Evolutionary conservation across 2,888 invertebrate species (phyloP), one percentile per base, ranked within the genome.

Genomic region (Coelinius sp.): DNA sequence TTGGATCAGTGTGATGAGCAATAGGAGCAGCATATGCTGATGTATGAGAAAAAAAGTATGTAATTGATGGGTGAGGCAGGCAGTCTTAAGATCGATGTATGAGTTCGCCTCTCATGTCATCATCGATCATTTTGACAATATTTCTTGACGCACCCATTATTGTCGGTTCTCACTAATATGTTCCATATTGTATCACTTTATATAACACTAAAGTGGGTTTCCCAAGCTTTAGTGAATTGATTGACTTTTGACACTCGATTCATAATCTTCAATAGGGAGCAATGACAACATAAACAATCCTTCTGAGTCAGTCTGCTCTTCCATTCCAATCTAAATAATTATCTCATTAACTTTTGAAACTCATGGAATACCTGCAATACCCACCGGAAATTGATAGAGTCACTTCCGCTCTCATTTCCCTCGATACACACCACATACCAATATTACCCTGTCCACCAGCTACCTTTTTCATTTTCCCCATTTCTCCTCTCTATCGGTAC

Each of bases 91-190:
- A 49, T 31, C 4, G 31, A 44, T 44, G 44, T 44, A 44, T 44
- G 1, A n/a, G 14, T 1, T 17, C 44, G 14, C n/a, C 44, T 10
- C n/a, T 52, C 24, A 12, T n/a, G 17, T 12, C 7, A 20, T 25
- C 53, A 65, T 70, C 65, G 44, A 70, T 70, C 65, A 70, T 31
- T 31, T 5, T 31, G 14, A 70, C 65, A 65, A 56, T 70, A 53
- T 31, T n/a, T 46, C 27, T 10, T 7, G 38, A 6, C 41, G 27
- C 52, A 52, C 52, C 64, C 49, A 41, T 49, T 24, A 31, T 35
- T n/a, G 27, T 49, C 46, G n/a, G 27, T 22, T 59, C 27, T 31
- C 62, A 59, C 27, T 25, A 14, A 12, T 56, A n/a, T 25, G 27
- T 14, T 44, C n/a, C n/a, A 44, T 38, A 38, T 41, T 41, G 63